A percentile compares a stretch with the other conserved stretches of the same genome.
Conservation (phyloP, 2,888 invertebrate species). For the Drosophila anceps region DNA sequence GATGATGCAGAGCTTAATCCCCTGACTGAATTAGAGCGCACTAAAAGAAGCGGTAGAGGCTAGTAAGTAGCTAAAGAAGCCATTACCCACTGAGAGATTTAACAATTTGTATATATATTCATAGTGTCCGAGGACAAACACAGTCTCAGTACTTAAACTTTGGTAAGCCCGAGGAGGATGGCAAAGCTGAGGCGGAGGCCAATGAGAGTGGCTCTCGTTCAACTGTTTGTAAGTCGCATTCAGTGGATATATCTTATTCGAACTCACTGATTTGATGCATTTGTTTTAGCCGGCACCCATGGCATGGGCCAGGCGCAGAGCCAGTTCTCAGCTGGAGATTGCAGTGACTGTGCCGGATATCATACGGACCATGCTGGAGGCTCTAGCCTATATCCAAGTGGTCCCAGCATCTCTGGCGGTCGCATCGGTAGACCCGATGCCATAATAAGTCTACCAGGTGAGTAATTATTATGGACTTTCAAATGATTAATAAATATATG, state of each 20-base stretch:
- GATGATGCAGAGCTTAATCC: conserved; percentile 51
- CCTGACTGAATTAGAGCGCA: conserved; percentile 62
- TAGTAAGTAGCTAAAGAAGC: conserved; percentile 74
- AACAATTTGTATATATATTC: background rate
- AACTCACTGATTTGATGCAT: background rate
- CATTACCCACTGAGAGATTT: no score
- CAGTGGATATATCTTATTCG: background rate
- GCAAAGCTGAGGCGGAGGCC: conserved; percentile 93
- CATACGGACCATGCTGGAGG: conserved; percentile 10
- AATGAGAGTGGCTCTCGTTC: conserved; percentile 86
- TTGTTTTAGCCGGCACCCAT: conserved; percentile 89
- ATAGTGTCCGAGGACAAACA: conserved; percentile 89
- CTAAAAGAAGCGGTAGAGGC: conserved; percentile 82
- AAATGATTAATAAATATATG: background rate
- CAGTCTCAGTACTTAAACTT: conserved; percentile 93
- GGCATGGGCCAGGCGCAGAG: conserved; percentile 96
- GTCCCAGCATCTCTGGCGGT: conserved; percentile 26
- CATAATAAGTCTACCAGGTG: conserved; percentile 66
- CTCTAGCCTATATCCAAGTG: conserved; percentile 3
- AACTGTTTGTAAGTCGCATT: conserved; percentile 82
- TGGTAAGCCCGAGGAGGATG: conserved; percentile 88
- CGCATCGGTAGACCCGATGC: conserved; percentile 58
- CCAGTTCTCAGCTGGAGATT: conserved; percentile 89
- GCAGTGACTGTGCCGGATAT: conserved; percentile 69
- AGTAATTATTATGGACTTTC: background rate